phyloP scores from a whole-genome alignment of 2,113 vertebrate genomes.

The Megaceryle maxima region DNA sequence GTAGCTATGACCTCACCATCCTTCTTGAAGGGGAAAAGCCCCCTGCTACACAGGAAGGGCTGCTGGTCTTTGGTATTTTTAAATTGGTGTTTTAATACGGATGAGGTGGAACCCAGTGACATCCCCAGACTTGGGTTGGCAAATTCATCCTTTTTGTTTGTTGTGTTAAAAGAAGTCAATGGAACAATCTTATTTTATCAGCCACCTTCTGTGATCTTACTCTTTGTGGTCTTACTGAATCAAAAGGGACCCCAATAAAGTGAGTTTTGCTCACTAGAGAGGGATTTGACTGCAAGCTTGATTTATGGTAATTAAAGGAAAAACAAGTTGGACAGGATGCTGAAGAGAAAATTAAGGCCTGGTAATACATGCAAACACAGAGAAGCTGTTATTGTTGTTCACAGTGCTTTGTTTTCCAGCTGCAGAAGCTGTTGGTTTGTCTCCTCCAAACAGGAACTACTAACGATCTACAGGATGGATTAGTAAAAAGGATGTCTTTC shows the following conservation, averaged over 20 bases:
- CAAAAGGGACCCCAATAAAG: neutral
- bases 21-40: neutral
- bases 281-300: neutral
- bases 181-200: neutral
- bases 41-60: neutral
- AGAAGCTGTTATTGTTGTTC: neutral
- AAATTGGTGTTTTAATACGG: neutral
- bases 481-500: neutral
- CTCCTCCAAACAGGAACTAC: neutral
- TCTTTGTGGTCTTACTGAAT: neutral
- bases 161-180: neutral
- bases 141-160: neutral
- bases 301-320: conserved; percentile 47
- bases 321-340: conserved; percentile 47
- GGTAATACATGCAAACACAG: neutral
- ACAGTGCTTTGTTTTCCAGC: neutral
- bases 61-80: neutral
- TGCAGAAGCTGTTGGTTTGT: neutral
- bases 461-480: neutral
- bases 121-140: neutral
- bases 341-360: conserved; percentile 38
- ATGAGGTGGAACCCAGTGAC: neutral
- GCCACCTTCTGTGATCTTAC: neutral
- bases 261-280: neutral
- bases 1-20: neutral